Evolutionary conservation across 2,888 invertebrate species (phyloP), one percentile per base, ranked within the genome.

Genomic region (Agonum fuliginosum): DNA sequence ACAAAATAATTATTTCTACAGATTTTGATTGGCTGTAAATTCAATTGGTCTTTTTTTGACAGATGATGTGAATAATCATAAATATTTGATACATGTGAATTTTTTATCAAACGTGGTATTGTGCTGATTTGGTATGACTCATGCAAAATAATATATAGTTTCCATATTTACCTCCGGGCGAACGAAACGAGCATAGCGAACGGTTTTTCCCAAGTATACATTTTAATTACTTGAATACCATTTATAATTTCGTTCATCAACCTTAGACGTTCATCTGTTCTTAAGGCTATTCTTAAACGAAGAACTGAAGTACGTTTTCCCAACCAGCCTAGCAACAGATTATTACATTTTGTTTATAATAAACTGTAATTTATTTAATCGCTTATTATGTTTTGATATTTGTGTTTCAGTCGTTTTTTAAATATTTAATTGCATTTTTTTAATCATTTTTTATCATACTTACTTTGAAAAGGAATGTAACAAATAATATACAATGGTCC

Each of bases 191-290:
- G 89, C 80, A 91, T 90, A 24, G 93, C 91, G 84, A 98, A 97
- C 0, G 97, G 94, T 82, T 91, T 91, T 84, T 98, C 98, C 95
- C 97, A 98, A 0, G 97, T 95, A 83, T 97, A 98, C 97, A 98
- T 97, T 88, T 98, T 98, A 81, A 98, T 95, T 0, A 97, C 96
- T 87, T 96, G 92, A 84, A 96, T 95, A 0, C 96, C 97, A 82
- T 92, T 91, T 37, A 97, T 92, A 51, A 96, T 93, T 88, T 96
- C 97, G 84, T 94, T 96, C 96, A 97, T 97, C 0, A 97, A 86
- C 22, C 95, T 89, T 0, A 98, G 93, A 3, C 98, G 88, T 81
- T 95, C 90, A 86, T 98, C 97, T 0, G 97, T 96, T 71, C 93
- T 89, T 34, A 92, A 86, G 0, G 97, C 95, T 0, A 95, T 95